Percentiles rank a stretch among this genome's conserved stretches.
These are phyloP conservation scores for Meteorus colon DNA, from an alignment of 2,888 invertebrate genomes.

Conservation along the genomic window DNA sequence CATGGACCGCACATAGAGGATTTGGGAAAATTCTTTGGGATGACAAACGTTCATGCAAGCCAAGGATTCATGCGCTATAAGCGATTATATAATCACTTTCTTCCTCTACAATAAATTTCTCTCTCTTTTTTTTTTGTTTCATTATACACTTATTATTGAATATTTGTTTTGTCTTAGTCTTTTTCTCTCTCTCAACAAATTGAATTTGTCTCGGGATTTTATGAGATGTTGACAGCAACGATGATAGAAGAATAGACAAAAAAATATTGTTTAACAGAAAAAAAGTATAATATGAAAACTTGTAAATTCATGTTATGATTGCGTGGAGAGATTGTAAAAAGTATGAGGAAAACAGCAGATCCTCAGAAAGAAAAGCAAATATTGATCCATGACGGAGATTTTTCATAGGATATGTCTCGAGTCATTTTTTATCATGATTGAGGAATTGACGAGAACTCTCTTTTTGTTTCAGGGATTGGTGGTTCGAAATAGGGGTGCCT, in stretches of 20 bases:
- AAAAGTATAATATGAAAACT: not conserved
- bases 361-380: not conserved
- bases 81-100: constrained; percentile 41
- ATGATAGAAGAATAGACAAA: not conserved
- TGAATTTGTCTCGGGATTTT: not conserved
- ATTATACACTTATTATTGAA: not conserved
- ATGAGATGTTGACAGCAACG: not conserved
- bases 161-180: not conserved
- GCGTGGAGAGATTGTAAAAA: not conserved
- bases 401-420: not conserved
- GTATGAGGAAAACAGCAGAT: not conserved
- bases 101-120: constrained; percentile 36
- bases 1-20: not conserved
- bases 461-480: not conserved
- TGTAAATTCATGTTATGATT: not conserved
- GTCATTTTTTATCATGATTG: constrained; percentile 2
- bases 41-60: constrained; percentile 51
- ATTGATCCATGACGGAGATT: not conserved
- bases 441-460: not conserved
- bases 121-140: constrained; percentile 23
- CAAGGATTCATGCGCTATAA: constrained; percentile 53
- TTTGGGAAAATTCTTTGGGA: constrained; percentile 18
- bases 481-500: constrained; percentile 8
- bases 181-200: not conserved
- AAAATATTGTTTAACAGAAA: not conserved